Base-by-base conservation (phyloP, 2,797 vertebrate species). In the Sorex maritimensis region DNA sequence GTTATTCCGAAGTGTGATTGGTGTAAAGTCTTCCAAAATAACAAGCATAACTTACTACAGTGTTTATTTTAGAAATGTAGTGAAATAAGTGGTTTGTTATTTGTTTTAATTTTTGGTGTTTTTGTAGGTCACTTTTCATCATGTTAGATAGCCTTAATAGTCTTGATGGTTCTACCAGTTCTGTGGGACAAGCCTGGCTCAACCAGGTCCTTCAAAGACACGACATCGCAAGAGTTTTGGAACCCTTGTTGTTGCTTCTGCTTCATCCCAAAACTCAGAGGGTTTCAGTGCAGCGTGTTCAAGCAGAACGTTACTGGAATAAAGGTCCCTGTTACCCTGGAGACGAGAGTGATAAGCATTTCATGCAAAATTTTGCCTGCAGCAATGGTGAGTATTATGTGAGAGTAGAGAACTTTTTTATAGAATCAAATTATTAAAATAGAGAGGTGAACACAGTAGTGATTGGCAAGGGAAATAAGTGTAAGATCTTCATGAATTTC, bases 201-300 rank as follows among this genome's bases (percentile, higher is more conserved):
- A 99, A 99, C 97, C 99, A 99, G 97, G 99, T 99, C 28, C 98
- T 99, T 63, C 99, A 99, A 97, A 99, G 99, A 97, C 99, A 99
- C 86, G 99, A 99, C 94, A 99, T 99, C 49, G 99, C 99, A 74
- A 98, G 99, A n/a, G 99, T 99, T 93, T 98, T 99, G 55, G 99
- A 99, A 95, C 99, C 99, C 58, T 98, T 99, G 80, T 98, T 99
- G 0, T 98, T 99, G 13, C 98, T 99, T 30, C 98, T 99, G 88
- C 99, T 99, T 23, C 99, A 99, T 96, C 99, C 99, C 4, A 99
- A 99, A 98, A 99, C 99, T 74, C 99, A 99, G 93, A 97, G 99
- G 12, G 99, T 99, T 90, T 99, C 99, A 80, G 99, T 99, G 96
- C 99, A 99, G 96, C 98, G 99, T 87, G 99, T 99, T 7, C 99